Conservation (phyloP, 1,140 invertebrate genomes). For the Sogatella furcifera region DNA sequence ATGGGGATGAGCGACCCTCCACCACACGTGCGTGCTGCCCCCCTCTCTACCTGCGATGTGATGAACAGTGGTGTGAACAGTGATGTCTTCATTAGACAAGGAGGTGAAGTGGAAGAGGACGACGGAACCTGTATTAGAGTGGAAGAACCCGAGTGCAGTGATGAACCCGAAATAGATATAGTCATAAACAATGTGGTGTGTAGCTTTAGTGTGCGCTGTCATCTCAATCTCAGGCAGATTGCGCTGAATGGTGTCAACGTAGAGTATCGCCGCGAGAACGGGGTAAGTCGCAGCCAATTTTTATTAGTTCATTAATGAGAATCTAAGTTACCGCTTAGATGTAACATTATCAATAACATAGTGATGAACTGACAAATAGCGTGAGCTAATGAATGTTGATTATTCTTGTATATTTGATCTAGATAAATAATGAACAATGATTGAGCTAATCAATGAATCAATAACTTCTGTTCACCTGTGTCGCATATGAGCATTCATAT, state of each 20-base stretch:
- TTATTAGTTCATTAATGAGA: too few relatives aligned
- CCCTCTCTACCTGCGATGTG: too few relatives aligned
- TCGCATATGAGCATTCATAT: too few relatives aligned
- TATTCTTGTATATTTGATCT: too few relatives aligned
- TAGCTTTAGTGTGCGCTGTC: conserved; percentile 93
- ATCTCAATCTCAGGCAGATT: conserved; percentile 91
- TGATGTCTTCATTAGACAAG: not conserved
- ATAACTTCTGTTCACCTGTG: too few relatives aligned
- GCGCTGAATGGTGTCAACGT: conserved; percentile 89
- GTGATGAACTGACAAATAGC: too few relatives aligned
- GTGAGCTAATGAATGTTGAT: too few relatives aligned
- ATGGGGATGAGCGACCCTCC: not conserved
- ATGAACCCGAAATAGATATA: conserved; percentile 61
- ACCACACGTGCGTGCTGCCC: not conserved
- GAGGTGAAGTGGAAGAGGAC: not conserved
- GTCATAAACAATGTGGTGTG: conserved; percentile 98
- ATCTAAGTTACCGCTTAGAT: too few relatives aligned
- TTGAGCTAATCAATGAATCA: too few relatives aligned
- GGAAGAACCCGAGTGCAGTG: not conserved
- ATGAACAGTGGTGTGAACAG: not conserved
- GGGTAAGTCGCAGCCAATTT: conserved; percentile 53
- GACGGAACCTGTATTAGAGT: not conserved
- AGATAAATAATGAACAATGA: too few relatives aligned
- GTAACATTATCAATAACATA: too few relatives aligned
- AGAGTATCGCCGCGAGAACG: conserved; percentile 89